These are phyloP conservation scores for Scrobipalpa costella DNA, from an alignment of 2,888 invertebrate species.

Conservation along the genomic window DNA sequence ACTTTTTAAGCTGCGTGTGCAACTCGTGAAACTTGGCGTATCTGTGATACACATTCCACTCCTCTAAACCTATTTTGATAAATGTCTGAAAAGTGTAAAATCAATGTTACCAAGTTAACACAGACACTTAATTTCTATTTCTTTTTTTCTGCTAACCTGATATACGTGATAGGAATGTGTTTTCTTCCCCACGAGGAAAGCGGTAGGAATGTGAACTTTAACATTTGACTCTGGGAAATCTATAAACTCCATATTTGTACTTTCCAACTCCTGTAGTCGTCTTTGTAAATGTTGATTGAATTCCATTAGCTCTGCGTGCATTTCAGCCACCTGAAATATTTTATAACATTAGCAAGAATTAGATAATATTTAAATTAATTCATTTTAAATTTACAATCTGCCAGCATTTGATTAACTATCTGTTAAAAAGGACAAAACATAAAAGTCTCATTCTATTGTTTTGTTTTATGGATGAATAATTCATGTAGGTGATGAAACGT, in stretches of 20 bases:
- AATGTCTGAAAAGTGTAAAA: slow-evolving; percentile 82
- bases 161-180: slow-evolving; percentile 94
- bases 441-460: too few relatives aligned
- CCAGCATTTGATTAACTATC: too few relatives aligned
- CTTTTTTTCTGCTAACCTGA: slow-evolving; percentile 81
- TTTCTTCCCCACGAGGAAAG: slow-evolving; percentile 84
- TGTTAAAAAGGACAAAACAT: too few relatives aligned
- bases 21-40: slow-evolving; percentile 96
- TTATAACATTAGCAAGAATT: not conserved
- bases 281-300: slow-evolving; percentile 92
- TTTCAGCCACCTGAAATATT: slow-evolving; percentile 89
- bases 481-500: too few relatives aligned
- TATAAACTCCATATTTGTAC: slow-evolving; percentile 61
- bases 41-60: slow-evolving; percentile 97
- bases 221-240: slow-evolving; percentile 81
- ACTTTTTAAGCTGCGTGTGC: slow-evolving; percentile 91
- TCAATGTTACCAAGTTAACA: slow-evolving; percentile 6
- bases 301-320: slow-evolving; percentile 97
- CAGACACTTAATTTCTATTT: not conserved
- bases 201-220: slow-evolving; percentile 93
- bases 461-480: too few relatives aligned
- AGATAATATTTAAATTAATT: too few relatives aligned
- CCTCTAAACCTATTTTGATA: slow-evolving; percentile 90
- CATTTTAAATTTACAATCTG: too few relatives aligned
- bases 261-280: slow-evolving; percentile 80